These are phyloP conservation scores for Hydrozoanthus tunicans DNA, from an alignment of 64 coral and sea anemone genomes.

Conservation along the genomic window DNA sequence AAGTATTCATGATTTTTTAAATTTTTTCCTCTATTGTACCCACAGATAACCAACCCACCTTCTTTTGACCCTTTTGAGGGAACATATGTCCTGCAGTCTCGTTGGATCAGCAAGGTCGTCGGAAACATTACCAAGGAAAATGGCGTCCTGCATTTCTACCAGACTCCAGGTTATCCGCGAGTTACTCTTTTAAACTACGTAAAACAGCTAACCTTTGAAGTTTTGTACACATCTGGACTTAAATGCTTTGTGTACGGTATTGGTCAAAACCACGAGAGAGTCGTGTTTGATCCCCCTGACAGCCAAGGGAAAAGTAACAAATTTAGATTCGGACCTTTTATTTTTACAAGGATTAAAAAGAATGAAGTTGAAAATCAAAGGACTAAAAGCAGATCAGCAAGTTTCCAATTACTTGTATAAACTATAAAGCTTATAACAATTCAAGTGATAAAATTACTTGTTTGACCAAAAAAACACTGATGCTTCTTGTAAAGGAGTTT, in stretches of 20 bases:
- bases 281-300: conserved; percentile 67
- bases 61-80: conserved; percentile 64
- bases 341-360: conserved; percentile 70
- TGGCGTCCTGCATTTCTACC: conserved; percentile 68
- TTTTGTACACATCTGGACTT: conserved; percentile 83
- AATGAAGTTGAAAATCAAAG: neutral
- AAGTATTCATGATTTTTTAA: neutral
- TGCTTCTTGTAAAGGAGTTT: too few relatives aligned
- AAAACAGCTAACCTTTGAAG: conserved; percentile 65
- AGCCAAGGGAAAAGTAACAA: conserved; percentile 30
- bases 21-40: neutral
- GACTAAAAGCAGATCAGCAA: neutral
- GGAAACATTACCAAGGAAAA: conserved; percentile 75
- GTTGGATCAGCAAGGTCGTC: conserved; percentile 84
- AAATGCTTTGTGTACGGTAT: conserved; percentile 76
- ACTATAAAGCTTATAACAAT: neutral
- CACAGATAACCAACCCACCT: conserved; percentile 65
- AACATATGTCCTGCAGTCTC: conserved; percentile 68
- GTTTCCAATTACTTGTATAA: neutral
- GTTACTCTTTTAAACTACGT: conserved; percentile 76
- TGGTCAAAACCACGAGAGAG: conserved; percentile 89
- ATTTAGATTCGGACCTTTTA: conserved; percentile 88
- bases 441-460: too few relatives aligned
- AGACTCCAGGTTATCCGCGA: conserved; percentile 75
- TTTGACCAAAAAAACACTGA: too few relatives aligned